Percentiles rank a stretch among this genome's conserved stretches.
phyloP scores from a whole-genome alignment of 2,888 invertebrate species.

The Spilarctia lutea region DNA sequence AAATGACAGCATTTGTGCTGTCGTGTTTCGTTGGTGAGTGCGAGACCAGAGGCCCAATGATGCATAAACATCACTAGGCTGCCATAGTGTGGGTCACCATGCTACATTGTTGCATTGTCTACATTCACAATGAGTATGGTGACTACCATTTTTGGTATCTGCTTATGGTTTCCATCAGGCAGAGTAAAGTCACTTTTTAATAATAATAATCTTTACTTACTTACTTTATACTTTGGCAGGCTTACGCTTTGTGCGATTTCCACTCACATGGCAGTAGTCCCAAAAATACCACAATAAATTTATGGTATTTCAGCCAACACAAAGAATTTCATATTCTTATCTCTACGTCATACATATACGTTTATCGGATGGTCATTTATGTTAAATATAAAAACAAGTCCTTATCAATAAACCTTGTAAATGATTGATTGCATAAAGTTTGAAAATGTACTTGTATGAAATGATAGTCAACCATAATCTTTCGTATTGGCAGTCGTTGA shows the following conservation, averaged over 20 bases:
- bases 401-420: conserved; percentile 4
- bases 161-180: no score
- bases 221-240: no score
- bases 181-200: no score
- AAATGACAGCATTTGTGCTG: no score
- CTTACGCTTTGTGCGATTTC: neutral
- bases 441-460: neutral
- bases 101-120: no score
- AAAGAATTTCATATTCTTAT: neutral
- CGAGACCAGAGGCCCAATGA: no score
- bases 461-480: neutral
- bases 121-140: no score
- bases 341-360: neutral
- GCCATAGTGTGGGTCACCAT: no score
- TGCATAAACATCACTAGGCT: no score
- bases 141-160: no score
- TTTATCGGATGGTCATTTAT: conserved; percentile 5
- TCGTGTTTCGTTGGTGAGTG: no score
- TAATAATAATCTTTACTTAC: no score
- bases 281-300: neutral
- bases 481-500: neutral
- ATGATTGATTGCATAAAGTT: conserved; percentile 8
- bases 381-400: neutral
- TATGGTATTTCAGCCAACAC: neutral
- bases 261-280: neutral